These are phyloP conservation scores for Odontocerum albicorne DNA, from an alignment of 2,888 invertebrate genomes.

Conservation along the genomic window DNA sequence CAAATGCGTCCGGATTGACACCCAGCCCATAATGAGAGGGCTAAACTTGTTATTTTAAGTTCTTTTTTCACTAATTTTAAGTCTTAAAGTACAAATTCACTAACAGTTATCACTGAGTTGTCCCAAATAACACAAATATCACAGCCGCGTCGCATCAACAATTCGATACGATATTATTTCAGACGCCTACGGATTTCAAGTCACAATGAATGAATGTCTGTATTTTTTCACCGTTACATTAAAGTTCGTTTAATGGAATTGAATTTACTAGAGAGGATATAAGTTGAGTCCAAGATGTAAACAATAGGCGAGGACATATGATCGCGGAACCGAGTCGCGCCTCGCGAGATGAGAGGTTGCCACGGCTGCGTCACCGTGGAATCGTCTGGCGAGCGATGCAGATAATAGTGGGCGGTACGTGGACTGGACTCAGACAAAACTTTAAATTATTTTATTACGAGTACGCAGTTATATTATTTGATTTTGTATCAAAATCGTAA, in stretches of 20 bases:
- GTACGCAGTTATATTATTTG: neutral
- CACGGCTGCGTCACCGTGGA: constrained; percentile 29
- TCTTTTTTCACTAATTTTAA: no score
- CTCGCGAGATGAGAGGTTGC: constrained; percentile 2
- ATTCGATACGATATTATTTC: neutral
- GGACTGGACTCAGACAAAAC: no score
- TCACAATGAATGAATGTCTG: no score
- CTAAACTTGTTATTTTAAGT: no score
- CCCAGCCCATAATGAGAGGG: constrained; percentile 66
- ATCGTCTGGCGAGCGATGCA: constrained; percentile 38
- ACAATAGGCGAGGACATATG: constrained; percentile 17
- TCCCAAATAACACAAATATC: no score
- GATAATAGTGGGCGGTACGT: constrained; percentile 35
- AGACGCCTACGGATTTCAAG: no score
- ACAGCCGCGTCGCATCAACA: neutral
- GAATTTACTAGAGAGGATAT: no score
- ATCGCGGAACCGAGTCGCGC: constrained; percentile 21
- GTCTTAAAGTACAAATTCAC: no score
- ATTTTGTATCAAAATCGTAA: neutral
- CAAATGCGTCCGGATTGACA: constrained; percentile 57
- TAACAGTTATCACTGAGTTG: no score
- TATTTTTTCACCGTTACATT: no score
- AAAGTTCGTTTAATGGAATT: no score
- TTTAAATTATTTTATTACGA: neutral
- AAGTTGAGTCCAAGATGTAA: constrained; percentile 5